Evolutionary conservation across 2,797 vertebrate genomes (phyloP).

Genomic region (Artibeus lituratus): DNA sequence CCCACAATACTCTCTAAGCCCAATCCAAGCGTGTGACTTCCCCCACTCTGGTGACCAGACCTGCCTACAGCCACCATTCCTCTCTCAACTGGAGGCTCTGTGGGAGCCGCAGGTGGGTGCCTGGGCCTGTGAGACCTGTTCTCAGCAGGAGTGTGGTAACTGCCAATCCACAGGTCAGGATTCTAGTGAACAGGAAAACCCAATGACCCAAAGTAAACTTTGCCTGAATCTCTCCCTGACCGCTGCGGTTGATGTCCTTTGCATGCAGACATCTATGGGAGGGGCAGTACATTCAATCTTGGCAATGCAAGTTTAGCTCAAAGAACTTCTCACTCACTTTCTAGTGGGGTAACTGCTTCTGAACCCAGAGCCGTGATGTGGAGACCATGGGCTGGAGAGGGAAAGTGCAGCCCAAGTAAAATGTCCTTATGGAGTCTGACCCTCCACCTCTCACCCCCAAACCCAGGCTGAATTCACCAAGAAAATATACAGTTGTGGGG

Average conservation of each 20-base stretch:
- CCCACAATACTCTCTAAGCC: neutral
- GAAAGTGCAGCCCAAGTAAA: neutral
- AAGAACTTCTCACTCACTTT: neutral
- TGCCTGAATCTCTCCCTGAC: neutral
- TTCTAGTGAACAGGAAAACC: neutral
- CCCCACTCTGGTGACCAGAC: neutral
- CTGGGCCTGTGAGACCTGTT: neutral
- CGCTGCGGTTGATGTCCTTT: neutral
- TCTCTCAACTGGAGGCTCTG: neutral
- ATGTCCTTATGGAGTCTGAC: neutral
- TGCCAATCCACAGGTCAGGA: neutral
- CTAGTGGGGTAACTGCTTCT: neutral
- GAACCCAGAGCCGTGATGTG: neutral
- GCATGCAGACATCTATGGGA: neutral
- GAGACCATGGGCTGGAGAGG: too few relatives aligned
- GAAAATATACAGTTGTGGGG: neutral
- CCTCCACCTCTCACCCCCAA: too few relatives aligned
- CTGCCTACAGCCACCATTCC: neutral
- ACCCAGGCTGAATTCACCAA: neutral
- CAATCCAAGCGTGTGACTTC: neutral
- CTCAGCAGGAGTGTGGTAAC: neutral
- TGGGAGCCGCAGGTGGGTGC: neutral
- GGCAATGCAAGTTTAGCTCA: neutral
- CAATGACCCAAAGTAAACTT: neutral
- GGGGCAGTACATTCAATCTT: rapidly evolving